phyloP scores from a whole-genome alignment of 2,888 invertebrate species.

The Caenorhabditis sulstoni region DNA sequence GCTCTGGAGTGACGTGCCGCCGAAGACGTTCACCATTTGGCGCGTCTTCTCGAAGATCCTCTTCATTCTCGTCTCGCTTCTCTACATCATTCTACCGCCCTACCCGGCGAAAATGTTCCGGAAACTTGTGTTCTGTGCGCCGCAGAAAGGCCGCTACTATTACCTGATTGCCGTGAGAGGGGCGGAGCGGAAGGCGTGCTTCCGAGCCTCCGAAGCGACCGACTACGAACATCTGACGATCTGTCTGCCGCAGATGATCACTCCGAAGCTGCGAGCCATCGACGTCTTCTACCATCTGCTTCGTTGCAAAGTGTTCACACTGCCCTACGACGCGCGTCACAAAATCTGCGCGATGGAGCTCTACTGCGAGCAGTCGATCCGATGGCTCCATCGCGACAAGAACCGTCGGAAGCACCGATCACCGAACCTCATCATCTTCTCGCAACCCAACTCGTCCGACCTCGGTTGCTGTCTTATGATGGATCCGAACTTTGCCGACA shows the following conservation, averaged over 20 bases:
- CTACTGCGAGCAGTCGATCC: slow-evolving; percentile 60
- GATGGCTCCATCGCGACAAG: slow-evolving; percentile 56
- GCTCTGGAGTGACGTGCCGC: slow-evolving; percentile 49
- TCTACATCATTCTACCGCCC: slow-evolving; percentile 59
- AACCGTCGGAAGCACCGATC: slow-evolving; percentile 49
- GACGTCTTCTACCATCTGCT: slow-evolving; percentile 66
- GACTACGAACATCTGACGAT: slow-evolving; percentile 56
- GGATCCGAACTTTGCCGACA: slow-evolving; percentile 72
- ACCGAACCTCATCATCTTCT: slow-evolving; percentile 68
- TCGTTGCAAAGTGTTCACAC: slow-evolving; percentile 54
- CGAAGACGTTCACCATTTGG: slow-evolving; percentile 14
- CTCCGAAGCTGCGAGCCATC: slow-evolving; percentile 55
- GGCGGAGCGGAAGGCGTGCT: slow-evolving; percentile 30
- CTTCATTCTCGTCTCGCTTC: slow-evolving; percentile 27
- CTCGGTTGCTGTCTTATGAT: slow-evolving; percentile 68
- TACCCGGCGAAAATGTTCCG: slow-evolving; percentile 56
- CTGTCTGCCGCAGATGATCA: slow-evolving; percentile 62
- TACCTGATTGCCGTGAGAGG: slow-evolving; percentile 58
- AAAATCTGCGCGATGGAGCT: slow-evolving; percentile 61
- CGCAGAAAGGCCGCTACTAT: slow-evolving; percentile 59
- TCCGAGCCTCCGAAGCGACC: slow-evolving; percentile 57
- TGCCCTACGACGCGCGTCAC: slow-evolving; percentile 38
- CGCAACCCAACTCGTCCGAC: slow-evolving; percentile 70
- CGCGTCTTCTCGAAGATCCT: slow-evolving; percentile 34
- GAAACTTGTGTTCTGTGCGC: slow-evolving; percentile 61